phyloP scores from a whole-genome alignment of 2,113 vertebrate species.

The Garra rufa region DNA sequence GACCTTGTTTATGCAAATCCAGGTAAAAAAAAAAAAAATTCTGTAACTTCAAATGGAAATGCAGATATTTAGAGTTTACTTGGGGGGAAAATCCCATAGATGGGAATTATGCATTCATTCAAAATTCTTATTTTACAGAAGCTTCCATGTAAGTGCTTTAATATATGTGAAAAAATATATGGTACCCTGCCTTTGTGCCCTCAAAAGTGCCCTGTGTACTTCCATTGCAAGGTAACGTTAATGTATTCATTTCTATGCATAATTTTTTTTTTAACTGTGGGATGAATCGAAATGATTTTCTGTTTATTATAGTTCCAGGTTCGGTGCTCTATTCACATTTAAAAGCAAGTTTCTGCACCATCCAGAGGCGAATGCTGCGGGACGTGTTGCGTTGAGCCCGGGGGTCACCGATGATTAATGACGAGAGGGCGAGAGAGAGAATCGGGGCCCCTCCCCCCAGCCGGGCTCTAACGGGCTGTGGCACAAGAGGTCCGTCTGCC shows the following conservation, averaged over 20 bases:
- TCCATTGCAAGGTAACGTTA: not conserved
- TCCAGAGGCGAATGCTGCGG: not conserved
- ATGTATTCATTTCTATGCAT: not conserved
- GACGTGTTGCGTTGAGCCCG: constrained; percentile 20
- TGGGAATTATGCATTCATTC: too few species aligned
- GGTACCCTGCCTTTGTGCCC: not conserved
- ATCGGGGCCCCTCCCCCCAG: constrained; percentile 20
- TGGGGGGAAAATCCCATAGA: too few species aligned
- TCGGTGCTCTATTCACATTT: not conserved
- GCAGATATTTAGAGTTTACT: not conserved
- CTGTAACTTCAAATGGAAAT: too few species aligned
- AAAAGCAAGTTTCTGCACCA: not conserved
- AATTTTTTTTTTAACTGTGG: too few species aligned
- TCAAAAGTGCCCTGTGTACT: not conserved
- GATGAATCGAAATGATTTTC: not conserved
- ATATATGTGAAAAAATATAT: not conserved
- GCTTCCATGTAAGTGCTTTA: not conserved
- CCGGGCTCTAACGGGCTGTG: constrained; percentile 49
- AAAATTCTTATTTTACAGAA: not conserved
- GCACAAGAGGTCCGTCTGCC: constrained; percentile 58
- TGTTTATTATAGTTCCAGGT: not conserved
- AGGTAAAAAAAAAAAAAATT: too few species aligned
- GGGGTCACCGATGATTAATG: constrained; percentile 60
- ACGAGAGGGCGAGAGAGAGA: constrained; percentile 45
- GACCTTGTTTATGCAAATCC: too few species aligned